Percentiles rank a stretch among this genome's conserved stretches.
These are phyloP conservation scores for Oxygymnocypris stewartii DNA, from an alignment of 2,113 vertebrate species.

Conservation along the genomic window DNA sequence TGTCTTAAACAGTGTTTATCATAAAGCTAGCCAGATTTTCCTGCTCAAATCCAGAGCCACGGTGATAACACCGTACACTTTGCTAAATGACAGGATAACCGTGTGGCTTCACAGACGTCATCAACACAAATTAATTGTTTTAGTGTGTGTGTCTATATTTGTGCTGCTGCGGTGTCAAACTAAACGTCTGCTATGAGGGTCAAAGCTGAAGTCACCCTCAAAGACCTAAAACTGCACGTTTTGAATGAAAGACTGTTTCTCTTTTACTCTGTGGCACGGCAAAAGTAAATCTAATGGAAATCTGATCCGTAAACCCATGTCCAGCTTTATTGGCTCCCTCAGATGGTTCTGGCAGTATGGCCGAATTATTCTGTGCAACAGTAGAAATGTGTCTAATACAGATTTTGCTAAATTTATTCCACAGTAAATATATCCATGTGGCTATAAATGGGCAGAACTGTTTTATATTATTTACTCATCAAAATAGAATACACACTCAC, in stretches of 20 bases:
- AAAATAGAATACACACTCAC: no score
- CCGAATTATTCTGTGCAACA: background rate
- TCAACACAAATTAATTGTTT: conserved; percentile 29
- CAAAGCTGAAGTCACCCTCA: background rate
- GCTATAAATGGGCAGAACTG: no score
- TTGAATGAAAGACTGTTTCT: background rate
- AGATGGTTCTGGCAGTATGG: background rate
- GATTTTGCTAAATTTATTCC: background rate
- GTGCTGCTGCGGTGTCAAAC: background rate
- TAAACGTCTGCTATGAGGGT: background rate
- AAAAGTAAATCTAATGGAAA: conserved; percentile 2
- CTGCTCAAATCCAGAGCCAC: background rate
- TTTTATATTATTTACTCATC: no score
- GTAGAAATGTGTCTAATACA: background rate
- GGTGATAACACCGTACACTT: conserved; percentile 17
- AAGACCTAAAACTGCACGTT: background rate
- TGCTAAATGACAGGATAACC: conserved; percentile 20
- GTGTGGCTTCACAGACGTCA: conserved; percentile 32
- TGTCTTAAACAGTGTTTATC: background rate
- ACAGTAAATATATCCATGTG: background rate
- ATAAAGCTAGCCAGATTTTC: background rate
- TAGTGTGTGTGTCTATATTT: conserved; percentile 16
- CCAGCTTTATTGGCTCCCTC: background rate
- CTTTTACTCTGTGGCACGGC: background rate
- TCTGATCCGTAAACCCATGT: background rate